Percentiles rank a stretch among this genome's conserved stretches.
These are phyloP conservation scores for Cryptosula pallasiana DNA, from an alignment of 2,888 invertebrate genomes.

Conservation along the genomic window DNA sequence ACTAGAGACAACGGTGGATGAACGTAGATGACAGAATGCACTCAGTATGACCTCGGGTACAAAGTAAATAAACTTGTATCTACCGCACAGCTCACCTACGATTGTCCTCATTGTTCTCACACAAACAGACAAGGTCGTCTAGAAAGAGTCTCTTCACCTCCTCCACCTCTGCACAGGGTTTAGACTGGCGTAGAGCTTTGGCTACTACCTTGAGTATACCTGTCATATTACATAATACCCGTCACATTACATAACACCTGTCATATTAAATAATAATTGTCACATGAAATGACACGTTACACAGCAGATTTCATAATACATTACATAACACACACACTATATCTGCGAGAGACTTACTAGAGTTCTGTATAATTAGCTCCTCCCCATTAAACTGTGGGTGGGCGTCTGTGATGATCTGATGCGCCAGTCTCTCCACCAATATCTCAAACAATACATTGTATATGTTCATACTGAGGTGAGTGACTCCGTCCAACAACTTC, in stretches of 20 bases:
- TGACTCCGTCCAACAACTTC: constrained; percentile 79
- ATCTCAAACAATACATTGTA: constrained; percentile 98
- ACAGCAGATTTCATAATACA: too few species aligned
- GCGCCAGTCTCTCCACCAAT: constrained; percentile 92
- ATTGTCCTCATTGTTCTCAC: constrained; percentile 95
- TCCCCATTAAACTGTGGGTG: constrained; percentile 67
- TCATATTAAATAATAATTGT: too few species aligned
- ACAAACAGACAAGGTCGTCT: constrained; percentile 95
- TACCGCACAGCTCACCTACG: constrained; percentile 59
- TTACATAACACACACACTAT: too few species aligned
- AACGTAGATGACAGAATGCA: neutral
- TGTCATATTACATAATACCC: too few species aligned
- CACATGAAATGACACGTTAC: too few species aligned
- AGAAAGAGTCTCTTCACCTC: constrained; percentile 81
- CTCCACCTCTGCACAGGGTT: constrained; percentile 62
- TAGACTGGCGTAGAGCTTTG: constrained; percentile 90
- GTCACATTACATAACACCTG: too few species aligned
- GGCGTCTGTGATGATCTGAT: constrained; percentile 85
- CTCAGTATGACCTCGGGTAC: neutral
- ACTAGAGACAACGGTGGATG: too few species aligned
- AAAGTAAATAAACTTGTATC: neutral
- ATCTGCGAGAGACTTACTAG: neutral
- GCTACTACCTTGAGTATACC: constrained; percentile 99
- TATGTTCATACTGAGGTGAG: constrained; percentile 83
- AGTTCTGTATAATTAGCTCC: neutral